Evolutionary conservation across 1,140 invertebrate genomes (phyloP).

Genomic region (Yoshiicerus persimilis): DNA sequence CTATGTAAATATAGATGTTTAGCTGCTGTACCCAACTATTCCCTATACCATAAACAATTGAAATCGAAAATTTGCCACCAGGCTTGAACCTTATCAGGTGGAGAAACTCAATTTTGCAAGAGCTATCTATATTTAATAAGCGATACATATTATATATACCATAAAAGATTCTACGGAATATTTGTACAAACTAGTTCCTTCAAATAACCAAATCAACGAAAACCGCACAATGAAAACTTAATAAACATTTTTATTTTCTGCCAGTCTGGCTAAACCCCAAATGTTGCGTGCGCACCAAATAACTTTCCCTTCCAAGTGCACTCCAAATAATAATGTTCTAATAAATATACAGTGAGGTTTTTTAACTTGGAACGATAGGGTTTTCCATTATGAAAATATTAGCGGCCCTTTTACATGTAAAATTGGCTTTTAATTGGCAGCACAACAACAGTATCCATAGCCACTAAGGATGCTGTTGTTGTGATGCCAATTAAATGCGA

Average conservation of each 20-base stretch:
- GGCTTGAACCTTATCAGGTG: background rate
- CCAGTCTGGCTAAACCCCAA: background rate
- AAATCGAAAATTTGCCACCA: background rate
- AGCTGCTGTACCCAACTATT: background rate
- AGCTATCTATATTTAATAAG: background rate
- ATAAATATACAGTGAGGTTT: no score
- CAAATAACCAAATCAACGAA: background rate
- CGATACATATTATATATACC: background rate
- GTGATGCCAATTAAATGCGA: no score
- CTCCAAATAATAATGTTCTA: no score
- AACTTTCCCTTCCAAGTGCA: background rate
- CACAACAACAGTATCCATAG: no score
- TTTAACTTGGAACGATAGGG: no score
- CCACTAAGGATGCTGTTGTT: no score
- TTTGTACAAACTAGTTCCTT: background rate
- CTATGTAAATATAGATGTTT: background rate
- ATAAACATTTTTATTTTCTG: background rate
- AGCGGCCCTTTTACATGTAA: no score
- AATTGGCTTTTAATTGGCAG: no score
- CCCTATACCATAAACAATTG: background rate
- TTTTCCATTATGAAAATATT: no score
- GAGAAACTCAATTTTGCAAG: background rate
- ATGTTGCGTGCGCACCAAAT: background rate
- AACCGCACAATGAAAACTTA: background rate
- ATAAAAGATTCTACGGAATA: background rate